Base-by-base conservation (phyloP, 1,140 invertebrate species). In the Drosophila carrolli region DNA sequence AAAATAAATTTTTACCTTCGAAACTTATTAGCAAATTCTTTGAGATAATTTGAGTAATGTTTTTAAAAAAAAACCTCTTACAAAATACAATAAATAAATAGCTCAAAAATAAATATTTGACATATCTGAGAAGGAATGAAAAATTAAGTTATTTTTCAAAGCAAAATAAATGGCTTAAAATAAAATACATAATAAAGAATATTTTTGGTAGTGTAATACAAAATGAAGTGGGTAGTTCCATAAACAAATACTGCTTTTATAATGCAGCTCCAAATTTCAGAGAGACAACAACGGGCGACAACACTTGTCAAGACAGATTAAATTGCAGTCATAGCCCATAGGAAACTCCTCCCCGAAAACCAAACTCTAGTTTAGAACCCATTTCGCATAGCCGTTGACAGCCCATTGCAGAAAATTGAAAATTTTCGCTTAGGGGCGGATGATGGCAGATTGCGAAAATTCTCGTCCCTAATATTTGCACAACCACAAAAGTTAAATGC, bases 401-500 rank as follows among this genome's bases (percentile, higher is more conserved):
- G 67, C 43, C 29, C 66, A 19, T 67, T 67, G 40, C 62, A 43
- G 23, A 4, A 23, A 23, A 23, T 55, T 13, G 32, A n/a, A 62
- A 62, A 43, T 37, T 35, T 46, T 32, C 50, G 65, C 62, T 74
- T 58, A 63, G 70, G 82, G 65, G 81, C 60, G 44, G 53, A 29
- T 23, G 38, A 41, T 29, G 65, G 57, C 65, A 61, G 57, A 58
- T 58, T 38, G 27, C 47, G 44, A 61, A 65, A 78, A 57, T 16
- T 59, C 66, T 61, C 13, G 27, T n/a, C 43, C 16, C 29, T 29
- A 57, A 70, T 71, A 38, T 57, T 43, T 71, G 65, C 67, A 70
- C 50, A 70, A 80, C 81, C 85, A 81, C 84, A 89, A 60, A 89
- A 81, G 85, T 89, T 89, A 89, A 89, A 89, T 81, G 81, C 84